Evolutionary conservation across 2,113 vertebrate genomes (phyloP), one percentile per base, ranked within the genome.

Genomic region (Crotalus horridus): DNA sequence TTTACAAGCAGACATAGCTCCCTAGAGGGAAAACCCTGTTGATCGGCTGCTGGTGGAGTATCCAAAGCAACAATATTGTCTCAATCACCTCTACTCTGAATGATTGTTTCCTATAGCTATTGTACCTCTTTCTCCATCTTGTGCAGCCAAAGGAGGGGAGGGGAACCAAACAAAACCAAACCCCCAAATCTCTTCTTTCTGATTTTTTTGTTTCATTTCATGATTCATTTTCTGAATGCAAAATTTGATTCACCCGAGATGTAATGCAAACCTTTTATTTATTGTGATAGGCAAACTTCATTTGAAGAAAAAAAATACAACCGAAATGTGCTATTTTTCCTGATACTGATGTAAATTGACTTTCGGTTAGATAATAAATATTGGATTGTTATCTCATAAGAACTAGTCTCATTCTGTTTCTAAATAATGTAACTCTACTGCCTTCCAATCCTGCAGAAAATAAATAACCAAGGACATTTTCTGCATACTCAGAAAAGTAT

Each of bases 11-110:
- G 93, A 96, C 95, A 92, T 3, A 0, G 89, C 11, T 96, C 96
- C 96, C 97, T 91, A 94, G 96, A 93, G 97, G 94, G 91, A 12
- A 96, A 93, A 93, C 95, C 94, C 96, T 95, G 96, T 96, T 97
- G 95, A 96, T 96, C 26, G 95, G 94, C 94, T 95, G 97, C 93
- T 96, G 93, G 95, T 94, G 94, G 95, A 95, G 86, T 89, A 95
- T 94, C 85, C 93, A 94, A 95, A 96, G 96, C 74, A 81, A 81
- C 95, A 94, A 90, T 53, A 95, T 53, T 91, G 92, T 94, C 96
- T 94, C 55, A 56, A 94, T 1, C 0, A 94, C 95, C 94, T 94
- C 94, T 86, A 91, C 91, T 96, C 94, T 91, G 58, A 95, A 94
- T 93, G 92, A 85, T 2, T 91, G 96, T 95, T 96, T 93, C 92